Percentiles rank a stretch among this genome's conserved stretches.
Evolutionary conservation across 2,113 vertebrate species (phyloP).

Genomic region (Dromiciops gliroides): DNA sequence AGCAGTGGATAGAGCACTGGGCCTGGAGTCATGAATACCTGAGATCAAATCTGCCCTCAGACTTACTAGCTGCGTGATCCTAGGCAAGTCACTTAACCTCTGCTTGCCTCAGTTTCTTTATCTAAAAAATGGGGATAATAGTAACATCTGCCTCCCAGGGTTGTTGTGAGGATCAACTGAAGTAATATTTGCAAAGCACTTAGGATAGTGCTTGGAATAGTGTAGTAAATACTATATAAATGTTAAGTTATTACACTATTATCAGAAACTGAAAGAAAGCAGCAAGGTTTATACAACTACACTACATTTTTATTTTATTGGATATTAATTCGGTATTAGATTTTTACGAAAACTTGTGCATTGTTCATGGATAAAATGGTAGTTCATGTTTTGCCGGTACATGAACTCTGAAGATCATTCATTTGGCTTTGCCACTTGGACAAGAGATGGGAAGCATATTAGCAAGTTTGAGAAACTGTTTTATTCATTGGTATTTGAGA

Average conservation of each 20-base stretch:
- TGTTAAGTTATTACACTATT: not conserved
- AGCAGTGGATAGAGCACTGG: not conserved
- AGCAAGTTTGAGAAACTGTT: no score
- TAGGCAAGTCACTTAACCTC: not conserved
- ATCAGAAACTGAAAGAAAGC: not conserved
- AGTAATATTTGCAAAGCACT: no score
- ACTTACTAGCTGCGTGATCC: not conserved
- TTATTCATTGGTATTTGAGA: no score
- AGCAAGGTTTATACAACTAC: not conserved
- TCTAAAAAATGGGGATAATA: constrained; percentile 6
- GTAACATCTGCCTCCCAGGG: not conserved
- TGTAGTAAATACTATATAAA: not conserved
- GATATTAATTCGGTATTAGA: not conserved
- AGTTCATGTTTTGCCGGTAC: no score
- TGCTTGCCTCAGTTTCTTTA: not conserved
- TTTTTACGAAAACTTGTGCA: constrained; percentile 33
- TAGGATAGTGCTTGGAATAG: not conserved
- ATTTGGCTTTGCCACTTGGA: no score
- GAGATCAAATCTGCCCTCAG: not conserved
- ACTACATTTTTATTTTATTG: not conserved
- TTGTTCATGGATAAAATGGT: not conserved
- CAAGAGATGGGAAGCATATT: no score
- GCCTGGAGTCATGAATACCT: not conserved
- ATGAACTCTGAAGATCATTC: no score
- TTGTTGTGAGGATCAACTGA: not conserved